Percentiles rank a stretch among this genome's conserved stretches.
Evolutionary conservation across 2,113 vertebrate genomes (phyloP).

Genomic region (Odontesthes bonariensis): DNA sequence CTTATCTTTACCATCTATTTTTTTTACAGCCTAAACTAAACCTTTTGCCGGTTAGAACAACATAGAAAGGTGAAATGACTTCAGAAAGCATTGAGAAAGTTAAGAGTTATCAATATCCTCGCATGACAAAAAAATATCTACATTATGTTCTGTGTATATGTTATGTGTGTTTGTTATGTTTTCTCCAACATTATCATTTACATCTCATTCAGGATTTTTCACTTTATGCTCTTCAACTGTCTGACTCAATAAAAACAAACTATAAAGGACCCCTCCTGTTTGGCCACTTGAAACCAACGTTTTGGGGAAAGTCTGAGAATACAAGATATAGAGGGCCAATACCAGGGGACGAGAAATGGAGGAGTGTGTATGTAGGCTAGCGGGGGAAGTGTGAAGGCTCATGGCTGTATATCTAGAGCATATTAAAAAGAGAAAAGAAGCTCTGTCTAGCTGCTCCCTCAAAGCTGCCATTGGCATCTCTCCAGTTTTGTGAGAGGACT

Average conservation of each 20-base stretch:
- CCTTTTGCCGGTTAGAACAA: too few species aligned
- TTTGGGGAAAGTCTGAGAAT: constrained; percentile 34
- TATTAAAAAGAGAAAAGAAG: constrained; percentile 74
- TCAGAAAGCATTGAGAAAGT: too few species aligned
- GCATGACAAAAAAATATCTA: too few species aligned
- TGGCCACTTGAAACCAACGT: constrained; percentile 37
- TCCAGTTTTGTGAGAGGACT: constrained; percentile 66
- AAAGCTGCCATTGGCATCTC: constrained; percentile 68
- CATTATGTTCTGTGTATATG: too few species aligned
- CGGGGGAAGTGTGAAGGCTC: constrained; percentile 48
- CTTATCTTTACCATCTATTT: too few species aligned
- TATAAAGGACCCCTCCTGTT: constrained; percentile 35
- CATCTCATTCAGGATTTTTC: background rate
- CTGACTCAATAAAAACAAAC: constrained; percentile 57
- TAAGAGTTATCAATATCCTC: too few species aligned
- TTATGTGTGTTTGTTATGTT: too few species aligned
- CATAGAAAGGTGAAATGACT: too few species aligned
- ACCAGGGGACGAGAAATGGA: constrained; percentile 11
- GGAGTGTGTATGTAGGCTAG: constrained; percentile 45
- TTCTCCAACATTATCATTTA: too few species aligned
- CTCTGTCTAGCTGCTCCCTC: constrained; percentile 57
- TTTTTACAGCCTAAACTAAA: too few species aligned
- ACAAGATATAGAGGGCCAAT: constrained; percentile 17
- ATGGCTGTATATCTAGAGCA: constrained; percentile 66
- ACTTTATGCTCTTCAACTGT: constrained; percentile 30